Percentiles rank a stretch among this genome's conserved stretches.
Conservation (phyloP, 2,888 invertebrate genomes). For the Iselma pallidipennis region DNA sequence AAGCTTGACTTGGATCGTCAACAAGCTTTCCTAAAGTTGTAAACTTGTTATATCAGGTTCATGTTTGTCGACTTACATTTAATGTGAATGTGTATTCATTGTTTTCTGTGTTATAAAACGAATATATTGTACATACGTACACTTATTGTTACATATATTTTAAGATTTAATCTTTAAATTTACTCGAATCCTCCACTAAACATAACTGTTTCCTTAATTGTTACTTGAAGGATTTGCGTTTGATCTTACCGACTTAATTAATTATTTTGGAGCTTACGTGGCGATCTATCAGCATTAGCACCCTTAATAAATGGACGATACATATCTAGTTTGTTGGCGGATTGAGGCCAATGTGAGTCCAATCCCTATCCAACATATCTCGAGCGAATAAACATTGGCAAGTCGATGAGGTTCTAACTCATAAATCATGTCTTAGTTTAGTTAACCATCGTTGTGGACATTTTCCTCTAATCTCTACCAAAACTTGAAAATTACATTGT, state of each 20-base stretch:
- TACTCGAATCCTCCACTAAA: too few relatives aligned
- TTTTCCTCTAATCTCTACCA: slow-evolving; percentile 3
- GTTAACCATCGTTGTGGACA: slow-evolving; percentile 10
- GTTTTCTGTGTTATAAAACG: background rate
- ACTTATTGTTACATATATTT: background rate
- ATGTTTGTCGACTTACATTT: background rate
- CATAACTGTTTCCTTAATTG: too few relatives aligned
- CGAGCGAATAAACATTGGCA: slow-evolving; percentile 25
- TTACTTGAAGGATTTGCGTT: too few relatives aligned
- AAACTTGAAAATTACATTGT: background rate
- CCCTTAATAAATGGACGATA: slow-evolving; percentile 7
- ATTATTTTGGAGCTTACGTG: background rate
- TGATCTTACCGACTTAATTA: background rate
- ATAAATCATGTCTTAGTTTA: slow-evolving; percentile 21
- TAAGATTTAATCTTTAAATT: too few relatives aligned
- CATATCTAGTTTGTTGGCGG: slow-evolving; percentile 8
- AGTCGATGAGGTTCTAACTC: slow-evolving; percentile 15
- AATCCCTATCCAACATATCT: slow-evolving; percentile 24
- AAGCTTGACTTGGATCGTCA: slow-evolving; percentile 6
- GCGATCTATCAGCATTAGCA: background rate
- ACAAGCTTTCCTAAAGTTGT: slow-evolving; percentile 17
- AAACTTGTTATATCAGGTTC: slow-evolving; percentile 12
- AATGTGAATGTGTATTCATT: background rate
- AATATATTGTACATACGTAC: background rate
- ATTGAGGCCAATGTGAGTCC: slow-evolving; percentile 13